Evolutionary conservation across 2,888 invertebrate genomes (phyloP), one percentile per base, ranked within the genome.

Genomic region (Drosophila kokeensis): DNA sequence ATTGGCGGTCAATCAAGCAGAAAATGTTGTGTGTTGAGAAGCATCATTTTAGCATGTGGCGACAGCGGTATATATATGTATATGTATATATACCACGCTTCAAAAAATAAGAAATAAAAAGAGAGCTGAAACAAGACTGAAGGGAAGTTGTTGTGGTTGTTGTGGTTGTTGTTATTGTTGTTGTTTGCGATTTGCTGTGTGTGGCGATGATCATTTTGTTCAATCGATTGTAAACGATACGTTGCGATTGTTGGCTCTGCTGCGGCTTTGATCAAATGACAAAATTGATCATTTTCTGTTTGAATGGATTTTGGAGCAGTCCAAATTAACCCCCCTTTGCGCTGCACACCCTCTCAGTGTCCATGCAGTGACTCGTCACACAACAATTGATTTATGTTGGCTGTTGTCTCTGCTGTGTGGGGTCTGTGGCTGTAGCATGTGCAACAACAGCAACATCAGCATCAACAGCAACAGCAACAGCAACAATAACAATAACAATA

Each of bases 251-350:
- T 75, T 85, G 89, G 89, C 76, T 74, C n/a, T 38, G 55, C 69
- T 82, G 90, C 90, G 90, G 90, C 90, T 87, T 87, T 87, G 89
- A 90, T 87, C 87, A 87, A 87, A 87, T 87, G 87, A 87, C 87
- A 87, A 87, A 90, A 90, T 89, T 89, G 90, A 87, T 87, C 90
- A 87, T 90, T 87, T 87, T 87, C 87, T 90, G 89, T 87, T 87
- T 87, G 84, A 87, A 90, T 87, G 87, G 81, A 84, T 89, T 81
- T 89, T 81, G 79, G 76, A 73, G 73, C 69, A 69, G 73, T 55
- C 21, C 66, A 62, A 70, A 76, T 13, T 40, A 30, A 27, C 21
- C 49, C 38, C 45, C 45, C 38, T 21, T 53, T 40, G 45, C 30
- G 29, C 48, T 29, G 48, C 54, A 6, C 15, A 24, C 2, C 48